A percentile compares a stretch with the other conserved stretches of the same genome.
Conservation (phyloP, 2,797 vertebrate species). For the Enteromius radiatus region DNA sequence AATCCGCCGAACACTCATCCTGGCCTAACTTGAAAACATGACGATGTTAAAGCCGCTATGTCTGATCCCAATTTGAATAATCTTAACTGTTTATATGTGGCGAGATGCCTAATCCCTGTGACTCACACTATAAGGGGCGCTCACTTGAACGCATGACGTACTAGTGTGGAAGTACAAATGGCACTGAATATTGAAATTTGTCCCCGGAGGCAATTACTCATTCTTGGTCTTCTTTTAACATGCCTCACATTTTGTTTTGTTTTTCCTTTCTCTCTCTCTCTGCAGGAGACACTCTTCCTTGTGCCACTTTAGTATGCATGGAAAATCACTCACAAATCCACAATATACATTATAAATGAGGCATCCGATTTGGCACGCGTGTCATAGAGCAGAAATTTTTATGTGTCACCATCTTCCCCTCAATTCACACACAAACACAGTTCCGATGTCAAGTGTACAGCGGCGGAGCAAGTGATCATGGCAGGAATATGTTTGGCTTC, state of each 20-base stretch:
- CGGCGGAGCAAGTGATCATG: conserved; percentile 66
- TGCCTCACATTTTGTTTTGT: conserved; percentile 13
- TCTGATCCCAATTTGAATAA: conserved; percentile 70
- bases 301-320: conserved; percentile 77
- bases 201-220: conserved; percentile 65
- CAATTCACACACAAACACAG: conserved; percentile 44
- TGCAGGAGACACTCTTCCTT: conserved; percentile 70
- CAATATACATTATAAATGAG: conserved; percentile 81
- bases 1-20: conserved; percentile 48
- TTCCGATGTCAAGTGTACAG: conserved; percentile 49
- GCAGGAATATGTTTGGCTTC: conserved; percentile 64
- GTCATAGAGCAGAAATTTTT: conserved; percentile 75
- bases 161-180: conserved; percentile 73
- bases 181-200: conserved; percentile 75
- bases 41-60: conserved; percentile 43
- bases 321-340: conserved; percentile 76
- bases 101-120: conserved; percentile 72
- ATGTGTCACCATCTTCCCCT: conserved; percentile 66
- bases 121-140: conserved; percentile 65
- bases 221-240: conserved; percentile 10
- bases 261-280: neutral
- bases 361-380: conserved; percentile 72
- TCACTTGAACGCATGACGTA: conserved; percentile 69
- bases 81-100: conserved; percentile 74
- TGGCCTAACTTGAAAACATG: conserved; percentile 43